Percentiles rank a stretch among this genome's conserved stretches.
Conservation (phyloP, 2,797 vertebrate genomes). For the Tragopan temminckii region DNA sequence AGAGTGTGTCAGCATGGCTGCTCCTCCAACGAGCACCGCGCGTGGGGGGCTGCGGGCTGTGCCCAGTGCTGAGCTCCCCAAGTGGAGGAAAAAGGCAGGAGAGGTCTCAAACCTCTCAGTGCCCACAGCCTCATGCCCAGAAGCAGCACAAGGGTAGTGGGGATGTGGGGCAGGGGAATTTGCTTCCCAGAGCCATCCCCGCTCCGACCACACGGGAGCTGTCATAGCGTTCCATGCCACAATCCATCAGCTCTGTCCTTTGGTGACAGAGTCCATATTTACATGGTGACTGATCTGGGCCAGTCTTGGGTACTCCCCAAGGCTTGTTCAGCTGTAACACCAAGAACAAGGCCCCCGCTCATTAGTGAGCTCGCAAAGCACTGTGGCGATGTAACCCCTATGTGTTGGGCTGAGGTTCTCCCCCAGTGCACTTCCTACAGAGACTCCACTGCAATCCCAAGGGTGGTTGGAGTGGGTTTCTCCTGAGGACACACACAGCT, state of each 20-base stretch:
- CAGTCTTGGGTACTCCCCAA: not conserved
- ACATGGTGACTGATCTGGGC: not conserved
- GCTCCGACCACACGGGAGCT: not conserved
- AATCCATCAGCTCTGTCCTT: not conserved
- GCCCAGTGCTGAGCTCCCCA: not conserved
- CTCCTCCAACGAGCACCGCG: not conserved
- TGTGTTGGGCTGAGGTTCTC: not conserved
- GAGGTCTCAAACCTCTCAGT: not conserved
- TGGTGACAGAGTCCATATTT: not conserved
- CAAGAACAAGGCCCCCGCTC: not conserved
- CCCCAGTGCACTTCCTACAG: not conserved
- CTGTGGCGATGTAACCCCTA: not conserved
- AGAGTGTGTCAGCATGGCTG: slow-evolving; percentile 62
- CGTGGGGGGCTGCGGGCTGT: not conserved
- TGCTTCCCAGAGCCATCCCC: not conserved
- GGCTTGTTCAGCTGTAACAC: slow-evolving; percentile 5
- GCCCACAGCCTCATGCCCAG: not conserved
- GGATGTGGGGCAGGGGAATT: not conserved
- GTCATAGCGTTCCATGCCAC: not conserved
- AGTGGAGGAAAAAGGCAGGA: not conserved
- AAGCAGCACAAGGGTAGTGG: rapidly evolving
- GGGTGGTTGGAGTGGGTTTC: not conserved
- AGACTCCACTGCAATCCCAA: not conserved
- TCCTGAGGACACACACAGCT: not conserved
- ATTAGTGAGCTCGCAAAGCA: not conserved